A percentile compares a stretch with the other conserved stretches of the same genome.
Evolutionary conservation across 2,113 vertebrate species (phyloP).

Genomic region (Gadus chalcogrammus): DNA sequence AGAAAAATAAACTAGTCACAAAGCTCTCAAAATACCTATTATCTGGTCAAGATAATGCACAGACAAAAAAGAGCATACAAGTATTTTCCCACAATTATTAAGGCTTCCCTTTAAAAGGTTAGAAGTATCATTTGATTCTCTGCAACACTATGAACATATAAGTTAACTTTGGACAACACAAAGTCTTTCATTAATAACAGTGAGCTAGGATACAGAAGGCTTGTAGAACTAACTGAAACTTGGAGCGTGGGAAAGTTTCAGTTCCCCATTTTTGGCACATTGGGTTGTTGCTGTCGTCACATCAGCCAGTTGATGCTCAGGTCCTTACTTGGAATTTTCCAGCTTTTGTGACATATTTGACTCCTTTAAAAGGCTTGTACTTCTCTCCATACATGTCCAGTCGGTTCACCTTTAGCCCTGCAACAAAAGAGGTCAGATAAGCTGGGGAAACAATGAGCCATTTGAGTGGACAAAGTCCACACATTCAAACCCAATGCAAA

Average conservation of each 20-base stretch:
- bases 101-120: constrained; percentile 50
- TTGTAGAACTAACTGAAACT: constrained; percentile 5
- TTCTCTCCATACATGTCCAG: constrained; percentile 98
- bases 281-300: constrained; percentile 33
- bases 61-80: constrained; percentile 35
- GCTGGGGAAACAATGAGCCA: constrained; percentile 21
- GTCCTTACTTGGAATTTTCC: constrained; percentile 98
- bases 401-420: constrained; percentile 95
- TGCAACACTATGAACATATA: constrained; percentile 47
- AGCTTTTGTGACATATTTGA: constrained; percentile 98
- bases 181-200: constrained; percentile 36
- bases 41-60: constrained; percentile 9
- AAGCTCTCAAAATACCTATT: constrained; percentile 9
- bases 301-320: constrained; percentile 62
- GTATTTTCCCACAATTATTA: constrained; percentile 41
- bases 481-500: too few species aligned
- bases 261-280: constrained; percentile 45
- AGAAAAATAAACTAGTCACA: not conserved
- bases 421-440: constrained; percentile 23
- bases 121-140: constrained; percentile 34
- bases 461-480: too few species aligned
- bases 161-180: constrained; percentile 48
- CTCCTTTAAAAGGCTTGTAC: constrained; percentile 98
- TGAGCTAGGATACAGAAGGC: constrained; percentile 28
- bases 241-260: not conserved